Percentiles rank a stretch among this genome's conserved stretches.
Conservation (phyloP, 2,797 vertebrate genomes). For the Eulemur coronatus region DNA sequence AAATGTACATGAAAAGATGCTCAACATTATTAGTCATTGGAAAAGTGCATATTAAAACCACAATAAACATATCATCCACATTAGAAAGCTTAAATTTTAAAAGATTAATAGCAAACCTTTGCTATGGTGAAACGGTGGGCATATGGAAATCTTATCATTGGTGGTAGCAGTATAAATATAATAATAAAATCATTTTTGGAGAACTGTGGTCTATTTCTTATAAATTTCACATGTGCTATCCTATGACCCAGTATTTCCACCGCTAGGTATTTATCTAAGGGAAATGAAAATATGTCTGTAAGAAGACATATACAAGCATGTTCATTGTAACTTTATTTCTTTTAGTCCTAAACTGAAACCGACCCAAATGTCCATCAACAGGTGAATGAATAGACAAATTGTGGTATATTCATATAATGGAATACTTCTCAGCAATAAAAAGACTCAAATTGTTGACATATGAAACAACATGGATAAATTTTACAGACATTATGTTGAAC, state of each 20-base stretch:
- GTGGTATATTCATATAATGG: neutral
- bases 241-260: neutral
- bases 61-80: neutral
- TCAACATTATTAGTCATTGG: neutral
- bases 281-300: neutral
- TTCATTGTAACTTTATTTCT: neutral
- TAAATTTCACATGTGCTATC: neutral
- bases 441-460: neutral
- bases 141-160: neutral
- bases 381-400: neutral
- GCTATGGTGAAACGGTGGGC: neutral
- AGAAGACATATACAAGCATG: neutral
- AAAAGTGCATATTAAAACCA: neutral
- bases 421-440: neutral
- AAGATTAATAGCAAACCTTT: neutral
- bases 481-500: neutral
- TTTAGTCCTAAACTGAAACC: neutral
- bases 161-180: neutral
- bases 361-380: neutral
- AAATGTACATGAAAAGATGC: neutral
- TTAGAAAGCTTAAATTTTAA: neutral
- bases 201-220: neutral
- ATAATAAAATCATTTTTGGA: neutral
- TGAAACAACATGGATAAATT: neutral
- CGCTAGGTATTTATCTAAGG: neutral